Base-by-base conservation (phyloP, 2,113 vertebrate genomes). In the Otus sunia region DNA sequence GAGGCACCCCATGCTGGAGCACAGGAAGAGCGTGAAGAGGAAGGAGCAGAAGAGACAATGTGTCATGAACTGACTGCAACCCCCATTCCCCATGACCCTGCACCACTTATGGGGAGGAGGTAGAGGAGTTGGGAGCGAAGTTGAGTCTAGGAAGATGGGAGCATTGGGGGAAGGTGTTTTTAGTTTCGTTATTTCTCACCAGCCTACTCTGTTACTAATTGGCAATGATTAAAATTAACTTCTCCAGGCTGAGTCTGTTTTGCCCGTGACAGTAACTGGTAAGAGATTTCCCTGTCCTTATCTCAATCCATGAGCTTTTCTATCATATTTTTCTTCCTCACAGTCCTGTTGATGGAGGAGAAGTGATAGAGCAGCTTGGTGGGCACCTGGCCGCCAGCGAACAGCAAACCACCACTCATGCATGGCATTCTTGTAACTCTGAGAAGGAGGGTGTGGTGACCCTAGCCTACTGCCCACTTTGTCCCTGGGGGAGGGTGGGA, bases 61-160 rank as follows among this genome's bases (percentile, higher is more conserved):
- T 19, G 37, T 45, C 25, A 22, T 36, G 55, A 55, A 22, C 32
- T 36, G 39, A 67, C 6, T 2, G 5, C 27, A 20, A 13, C 7
- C 10, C 12, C 18, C 16, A 5, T 21, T 58, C 10, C 7, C 6
- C 27, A 10, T 47, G 1, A 1, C 12, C 34, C 52, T n/a, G 52
- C 2, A 2, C 34, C 3, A 1, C 12, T 32, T 4, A 0, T 9
- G 2, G 10, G 27, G 13, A 81, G 26, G 34, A 67, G 27, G 16
- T 37, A 30, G 32, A 43, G 26, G 27, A 39, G 12, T 8, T 59
- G 22, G 25, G 30, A 41, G 18, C 41, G 23, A 50, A 71, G 36
- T 9, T 82, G 79, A 14, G 9, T n/a, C 29, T 34, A 12, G n/a
- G 26, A 50, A 53, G 37, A 52, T 43, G 32, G 14, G 25, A 36